phyloP scores from a whole-genome alignment of 2,888 invertebrate genomes.

The Aromia moschata region DNA sequence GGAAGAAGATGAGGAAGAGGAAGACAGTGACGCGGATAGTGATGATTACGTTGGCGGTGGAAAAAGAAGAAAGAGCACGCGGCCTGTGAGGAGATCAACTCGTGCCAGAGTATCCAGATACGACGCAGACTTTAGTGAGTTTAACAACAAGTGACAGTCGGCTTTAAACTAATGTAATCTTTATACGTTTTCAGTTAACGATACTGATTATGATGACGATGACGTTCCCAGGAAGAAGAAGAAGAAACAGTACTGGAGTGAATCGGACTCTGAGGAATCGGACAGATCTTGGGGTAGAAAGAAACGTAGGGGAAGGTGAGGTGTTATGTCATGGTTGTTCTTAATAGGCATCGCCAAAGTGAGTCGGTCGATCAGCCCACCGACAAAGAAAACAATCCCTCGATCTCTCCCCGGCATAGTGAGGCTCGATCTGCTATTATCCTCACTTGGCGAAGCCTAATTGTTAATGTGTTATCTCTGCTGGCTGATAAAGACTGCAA shows the following conservation, averaged over 20 bases:
- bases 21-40: slow-evolving; percentile 67
- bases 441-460: no score
- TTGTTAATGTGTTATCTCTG: no score
- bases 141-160: neutral
- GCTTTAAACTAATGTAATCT: neutral
- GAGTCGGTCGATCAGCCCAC: no score
- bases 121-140: slow-evolving; percentile 67
- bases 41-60: slow-evolving; percentile 64
- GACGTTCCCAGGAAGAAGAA: slow-evolving; percentile 67
- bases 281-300: slow-evolving; percentile 66
- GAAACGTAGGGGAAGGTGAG: slow-evolving; percentile 45
- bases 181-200: slow-evolving; percentile 55
- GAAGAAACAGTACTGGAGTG: slow-evolving; percentile 69
- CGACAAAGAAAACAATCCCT: no score
- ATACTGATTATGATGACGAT: slow-evolving; percentile 60
- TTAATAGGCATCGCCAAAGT: no score
- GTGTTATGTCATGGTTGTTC: no score
- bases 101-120: slow-evolving; percentile 65
- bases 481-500: no score
- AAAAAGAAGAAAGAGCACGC: slow-evolving; percentile 61
- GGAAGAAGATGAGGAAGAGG: slow-evolving; percentile 68
- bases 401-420: no score
- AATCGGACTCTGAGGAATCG: slow-evolving; percentile 70
- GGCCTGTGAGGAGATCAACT: slow-evolving; percentile 67
- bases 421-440: no score